A percentile compares a stretch with the other conserved stretches of the same genome.
phyloP scores from a whole-genome alignment of 1,140 invertebrate species.

The Pinna nobilis region DNA sequence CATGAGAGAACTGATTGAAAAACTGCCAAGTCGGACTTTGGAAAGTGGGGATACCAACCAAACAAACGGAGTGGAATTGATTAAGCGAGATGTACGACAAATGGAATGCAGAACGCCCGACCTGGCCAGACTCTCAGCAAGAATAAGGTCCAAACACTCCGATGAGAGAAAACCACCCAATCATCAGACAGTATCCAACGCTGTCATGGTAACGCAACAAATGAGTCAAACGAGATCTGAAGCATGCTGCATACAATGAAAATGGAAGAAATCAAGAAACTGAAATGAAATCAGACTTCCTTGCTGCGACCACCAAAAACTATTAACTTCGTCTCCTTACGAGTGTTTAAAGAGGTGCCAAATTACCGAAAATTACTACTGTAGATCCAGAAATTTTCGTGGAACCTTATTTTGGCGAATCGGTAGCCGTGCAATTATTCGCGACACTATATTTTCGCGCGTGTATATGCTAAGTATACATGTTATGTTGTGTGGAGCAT shows the following conservation, averaged over 20 bases:
- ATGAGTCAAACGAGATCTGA: slow-evolving; percentile 22
- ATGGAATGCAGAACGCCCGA: slow-evolving; percentile 49
- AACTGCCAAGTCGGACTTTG: slow-evolving; percentile 52
- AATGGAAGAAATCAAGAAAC: no score
- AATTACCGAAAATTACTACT: no score
- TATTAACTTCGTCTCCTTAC: no score
- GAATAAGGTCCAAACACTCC: slow-evolving; percentile 31
- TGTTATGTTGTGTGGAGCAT: no score
- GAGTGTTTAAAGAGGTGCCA: no score
- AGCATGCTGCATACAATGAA: slow-evolving; percentile 43
- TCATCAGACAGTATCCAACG: slow-evolving; percentile 44
- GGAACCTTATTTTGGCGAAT: no score
- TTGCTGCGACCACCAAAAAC: no score
- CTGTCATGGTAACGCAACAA: slow-evolving; percentile 42
- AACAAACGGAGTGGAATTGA: background rate
- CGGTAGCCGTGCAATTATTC: no score
- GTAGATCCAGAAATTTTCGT: no score
- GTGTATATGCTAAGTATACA: no score
- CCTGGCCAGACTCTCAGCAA: slow-evolving; percentile 43
- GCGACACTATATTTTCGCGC: no score
- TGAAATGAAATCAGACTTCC: no score
- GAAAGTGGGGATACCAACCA: background rate
- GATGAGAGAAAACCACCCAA: slow-evolving; percentile 46
- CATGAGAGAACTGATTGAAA: slow-evolving; percentile 56
- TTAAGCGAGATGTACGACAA: slow-evolving; percentile 39